Percentiles rank a stretch among this genome's conserved stretches.
These are phyloP conservation scores for Cecropterus lyciades DNA, from an alignment of 1,140 invertebrate species.

Conservation along the genomic window DNA sequence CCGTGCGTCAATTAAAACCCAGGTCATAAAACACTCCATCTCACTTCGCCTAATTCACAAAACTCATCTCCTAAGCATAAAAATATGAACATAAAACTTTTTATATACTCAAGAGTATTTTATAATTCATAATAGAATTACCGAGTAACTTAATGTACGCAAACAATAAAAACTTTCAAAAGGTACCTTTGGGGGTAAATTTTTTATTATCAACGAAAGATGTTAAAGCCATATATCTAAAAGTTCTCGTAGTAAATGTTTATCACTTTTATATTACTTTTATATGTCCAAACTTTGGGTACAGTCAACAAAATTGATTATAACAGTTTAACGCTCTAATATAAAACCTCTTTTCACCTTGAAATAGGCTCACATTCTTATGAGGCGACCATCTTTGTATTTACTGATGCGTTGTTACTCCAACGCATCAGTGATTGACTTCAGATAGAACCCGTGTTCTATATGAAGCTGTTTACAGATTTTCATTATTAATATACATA, in stretches of 20 bases:
- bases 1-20: too few relatives aligned
- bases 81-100: constrained; percentile 24
- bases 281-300: constrained; percentile 15
- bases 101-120: constrained; percentile 28
- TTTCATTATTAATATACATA: too few relatives aligned
- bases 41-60: constrained; percentile 23
- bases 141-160: constrained; percentile 20
- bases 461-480: too few relatives aligned
- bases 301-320: constrained; percentile 25
- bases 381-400: too few relatives aligned
- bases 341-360: too few relatives aligned
- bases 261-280: constrained; percentile 35
- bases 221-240: constrained; percentile 2
- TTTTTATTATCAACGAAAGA: constrained; percentile 28
- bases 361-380: too few relatives aligned
- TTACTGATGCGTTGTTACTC: too few relatives aligned
- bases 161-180: constrained; percentile 33
- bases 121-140: constrained; percentile 34
- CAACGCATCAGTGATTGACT: too few relatives aligned
- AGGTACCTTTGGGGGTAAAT: constrained; percentile 22
- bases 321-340: not conserved
- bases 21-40: constrained; percentile 8
- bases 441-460: too few relatives aligned
- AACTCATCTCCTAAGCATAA: constrained; percentile 17
- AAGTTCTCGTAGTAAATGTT: constrained; percentile 24